A percentile compares a stretch with the other conserved stretches of the same genome.
Conservation (phyloP, 2,888 invertebrate species). For the Drosophila robusta region DNA sequence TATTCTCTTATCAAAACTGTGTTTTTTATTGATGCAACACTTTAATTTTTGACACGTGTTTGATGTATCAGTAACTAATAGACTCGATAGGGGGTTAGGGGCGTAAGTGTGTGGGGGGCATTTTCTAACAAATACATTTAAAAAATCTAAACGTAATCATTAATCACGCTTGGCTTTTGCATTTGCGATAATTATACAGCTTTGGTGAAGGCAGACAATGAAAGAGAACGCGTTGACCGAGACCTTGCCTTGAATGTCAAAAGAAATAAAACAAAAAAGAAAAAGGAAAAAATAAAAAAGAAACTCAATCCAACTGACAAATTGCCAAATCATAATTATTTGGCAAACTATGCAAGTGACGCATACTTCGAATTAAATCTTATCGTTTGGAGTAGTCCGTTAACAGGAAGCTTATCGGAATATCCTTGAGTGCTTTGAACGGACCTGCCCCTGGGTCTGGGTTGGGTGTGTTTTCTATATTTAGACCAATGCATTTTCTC, state of each 20-base stretch:
- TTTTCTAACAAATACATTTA: conserved; percentile 10
- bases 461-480: conserved; percentile 44
- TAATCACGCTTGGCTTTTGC: conserved; percentile 67
- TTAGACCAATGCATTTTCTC: conserved; percentile 40
- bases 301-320: conserved; percentile 11
- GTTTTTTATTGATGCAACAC: conserved; percentile 19
- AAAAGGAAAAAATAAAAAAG: conserved; percentile 20
- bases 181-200: conserved; percentile 64
- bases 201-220: conserved; percentile 41
- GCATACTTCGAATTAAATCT: conserved; percentile 6
- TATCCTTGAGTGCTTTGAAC: conserved; percentile 40
- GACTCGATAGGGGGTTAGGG: not conserved
- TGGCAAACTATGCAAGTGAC: not conserved
- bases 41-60: conserved; percentile 25
- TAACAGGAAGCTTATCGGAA: conserved; percentile 11
- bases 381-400: conserved; percentile 1
- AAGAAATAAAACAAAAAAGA: conserved; percentile 28
- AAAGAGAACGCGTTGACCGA: conserved; percentile 73
- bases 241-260: conserved; percentile 68
- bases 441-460: conserved; percentile 5
- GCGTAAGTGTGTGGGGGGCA: not conserved
- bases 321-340: conserved; percentile 22
- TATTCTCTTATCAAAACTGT: not conserved
- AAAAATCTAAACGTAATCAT: conserved; percentile 55
- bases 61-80: conserved; percentile 24